Conservation (phyloP, 2,888 invertebrate genomes). For the Plemyria rubiginata region DNA sequence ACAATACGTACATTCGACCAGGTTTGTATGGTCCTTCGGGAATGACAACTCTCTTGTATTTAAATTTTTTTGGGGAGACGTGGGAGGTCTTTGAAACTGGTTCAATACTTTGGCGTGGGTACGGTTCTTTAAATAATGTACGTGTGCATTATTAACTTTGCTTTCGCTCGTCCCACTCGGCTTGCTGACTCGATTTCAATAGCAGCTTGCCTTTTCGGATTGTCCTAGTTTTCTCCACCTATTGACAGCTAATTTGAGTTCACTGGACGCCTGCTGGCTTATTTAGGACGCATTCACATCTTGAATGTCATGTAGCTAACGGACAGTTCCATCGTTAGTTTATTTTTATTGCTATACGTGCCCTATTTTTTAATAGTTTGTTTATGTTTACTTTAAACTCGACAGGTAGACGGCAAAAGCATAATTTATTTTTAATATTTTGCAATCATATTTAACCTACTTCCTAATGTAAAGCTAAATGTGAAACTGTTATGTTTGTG, state of each 20-base stretch:
- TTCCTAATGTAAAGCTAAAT: too few species aligned
- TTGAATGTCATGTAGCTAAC: slow-evolving; percentile 51
- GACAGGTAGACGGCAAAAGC: slow-evolving; percentile 8
- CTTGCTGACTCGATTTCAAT: slow-evolving; percentile 42
- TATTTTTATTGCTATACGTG: slow-evolving; percentile 41
- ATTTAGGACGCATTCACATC: slow-evolving; percentile 46
- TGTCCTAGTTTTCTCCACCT: slow-evolving; percentile 52
- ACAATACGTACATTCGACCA: slow-evolving; percentile 43
- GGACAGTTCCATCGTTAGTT: slow-evolving; percentile 44
- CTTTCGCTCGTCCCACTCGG: slow-evolving; percentile 49
- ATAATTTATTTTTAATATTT: neutral
- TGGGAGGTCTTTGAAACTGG: slow-evolving; percentile 46
- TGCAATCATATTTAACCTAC: neutral
- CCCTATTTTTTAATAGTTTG: slow-evolving; percentile 43
- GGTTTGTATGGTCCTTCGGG: slow-evolving; percentile 42
- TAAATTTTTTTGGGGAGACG: slow-evolving; percentile 26
- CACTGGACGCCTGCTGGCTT: slow-evolving; percentile 46
- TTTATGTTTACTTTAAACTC: slow-evolving; percentile 40
- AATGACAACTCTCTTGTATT: slow-evolving; percentile 22
- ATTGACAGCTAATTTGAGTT: slow-evolving; percentile 50
- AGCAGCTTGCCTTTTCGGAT: slow-evolving; percentile 42
- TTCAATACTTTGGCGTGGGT: slow-evolving; percentile 53
- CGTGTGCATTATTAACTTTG: slow-evolving; percentile 55
- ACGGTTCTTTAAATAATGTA: slow-evolving; percentile 56
- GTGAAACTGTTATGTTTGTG: too few species aligned